Conservation (phyloP, 1,140 invertebrate genomes). For the Drosophila insularis region DNA sequence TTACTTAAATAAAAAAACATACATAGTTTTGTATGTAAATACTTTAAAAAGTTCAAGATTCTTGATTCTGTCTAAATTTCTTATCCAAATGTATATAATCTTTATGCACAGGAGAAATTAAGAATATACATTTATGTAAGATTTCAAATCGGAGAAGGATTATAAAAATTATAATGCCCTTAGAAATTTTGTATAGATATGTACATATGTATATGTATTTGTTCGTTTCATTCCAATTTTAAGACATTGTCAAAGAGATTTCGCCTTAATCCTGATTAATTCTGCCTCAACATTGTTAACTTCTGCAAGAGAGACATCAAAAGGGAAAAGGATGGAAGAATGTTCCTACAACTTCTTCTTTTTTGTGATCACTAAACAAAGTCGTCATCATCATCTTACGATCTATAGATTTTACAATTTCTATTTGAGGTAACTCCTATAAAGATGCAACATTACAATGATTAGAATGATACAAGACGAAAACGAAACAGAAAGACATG, state of each 20-base stretch:
- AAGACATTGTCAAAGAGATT: constrained; percentile 3
- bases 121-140: too few relatives aligned
- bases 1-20: too few relatives aligned
- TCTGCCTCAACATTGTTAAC: constrained; percentile 16
- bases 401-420: constrained; percentile 7
- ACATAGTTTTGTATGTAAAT: too few relatives aligned
- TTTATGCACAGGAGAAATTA: too few relatives aligned
- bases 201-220: neutral
- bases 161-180: too few relatives aligned
- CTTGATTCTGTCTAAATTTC: too few relatives aligned
- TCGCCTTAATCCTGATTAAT: constrained; percentile 4
- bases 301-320: constrained; percentile 33
- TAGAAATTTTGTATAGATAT: neutral
- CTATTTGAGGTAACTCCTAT: constrained; percentile 35
- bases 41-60: too few relatives aligned
- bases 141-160: too few relatives aligned
- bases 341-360: neutral
- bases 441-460: constrained; percentile 72
- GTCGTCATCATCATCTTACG: constrained; percentile 36
- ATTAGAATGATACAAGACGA: constrained; percentile 47
- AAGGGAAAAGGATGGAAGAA: constrained; percentile 22
- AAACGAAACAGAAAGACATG: constrained; percentile 10
- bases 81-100: too few relatives aligned
- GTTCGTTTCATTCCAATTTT: neutral
- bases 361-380: constrained; percentile 30